Conservation (phyloP, 64 coral and sea anemone species). For the Cladopsammia gracilis region DNA sequence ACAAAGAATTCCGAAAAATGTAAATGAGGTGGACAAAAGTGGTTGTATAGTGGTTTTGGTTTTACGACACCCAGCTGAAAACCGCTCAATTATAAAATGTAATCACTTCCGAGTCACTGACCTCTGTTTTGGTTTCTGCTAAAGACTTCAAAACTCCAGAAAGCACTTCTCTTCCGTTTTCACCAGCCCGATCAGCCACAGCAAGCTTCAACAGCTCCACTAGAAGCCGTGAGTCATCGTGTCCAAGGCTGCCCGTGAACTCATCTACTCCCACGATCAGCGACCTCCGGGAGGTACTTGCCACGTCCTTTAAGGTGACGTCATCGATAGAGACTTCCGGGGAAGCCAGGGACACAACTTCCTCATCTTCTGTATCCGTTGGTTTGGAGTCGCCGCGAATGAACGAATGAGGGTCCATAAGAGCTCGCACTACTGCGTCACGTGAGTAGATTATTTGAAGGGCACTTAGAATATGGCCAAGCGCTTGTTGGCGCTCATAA, state of each 20-base stretch:
- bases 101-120: neutral
- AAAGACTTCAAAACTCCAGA: constrained; percentile 75
- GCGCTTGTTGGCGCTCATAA: constrained; percentile 86
- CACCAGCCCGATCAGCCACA: constrained; percentile 87
- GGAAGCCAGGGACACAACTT: constrained; percentile 62
- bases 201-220: constrained; percentile 96
- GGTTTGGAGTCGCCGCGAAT: constrained; percentile 52
- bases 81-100: neutral
- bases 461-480: constrained; percentile 84
- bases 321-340: constrained; percentile 83
- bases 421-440: constrained; percentile 86
- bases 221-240: constrained; percentile 85
- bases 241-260: constrained; percentile 81
- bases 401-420: constrained; percentile 75
- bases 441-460: constrained; percentile 95
- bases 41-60: too few relatives aligned
- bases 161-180: constrained; percentile 76
- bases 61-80: too few relatives aligned
- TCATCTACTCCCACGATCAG: constrained; percentile 65
- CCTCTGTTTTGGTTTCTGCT: constrained; percentile 80
- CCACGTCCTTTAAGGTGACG: constrained; percentile 74
- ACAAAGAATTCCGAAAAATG: too few relatives aligned
- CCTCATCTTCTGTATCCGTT: constrained; percentile 32
- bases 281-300: constrained; percentile 44
- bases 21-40: too few relatives aligned